These are phyloP conservation scores for Enteromius fasciolatus DNA, from an alignment of 2,797 vertebrate species.

Conservation along the genomic window DNA sequence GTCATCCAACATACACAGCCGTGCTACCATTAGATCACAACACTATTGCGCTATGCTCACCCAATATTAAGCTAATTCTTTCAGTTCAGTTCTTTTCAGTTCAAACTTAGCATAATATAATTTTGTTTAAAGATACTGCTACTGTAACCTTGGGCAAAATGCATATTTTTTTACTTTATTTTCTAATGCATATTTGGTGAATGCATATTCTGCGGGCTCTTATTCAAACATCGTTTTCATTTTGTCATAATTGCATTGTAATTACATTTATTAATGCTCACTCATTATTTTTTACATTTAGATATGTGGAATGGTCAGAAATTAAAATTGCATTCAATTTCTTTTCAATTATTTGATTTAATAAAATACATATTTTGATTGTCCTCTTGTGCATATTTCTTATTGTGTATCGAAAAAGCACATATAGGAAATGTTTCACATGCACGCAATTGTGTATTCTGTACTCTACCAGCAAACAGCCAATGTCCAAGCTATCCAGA, in stretches of 20 bases:
- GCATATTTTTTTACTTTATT: background rate
- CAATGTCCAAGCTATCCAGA: background rate
- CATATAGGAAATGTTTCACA: background rate
- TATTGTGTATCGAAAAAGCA: background rate
- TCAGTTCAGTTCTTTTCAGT: no score
- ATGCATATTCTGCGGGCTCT: background rate
- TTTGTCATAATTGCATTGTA: background rate
- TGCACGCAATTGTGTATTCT: background rate
- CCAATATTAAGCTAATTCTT: background rate
- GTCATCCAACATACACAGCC: background rate
- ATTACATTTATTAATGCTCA: background rate
- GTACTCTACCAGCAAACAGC: background rate
- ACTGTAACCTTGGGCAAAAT: background rate
- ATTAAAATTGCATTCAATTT: background rate
- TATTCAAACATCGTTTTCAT: constrained; percentile 14
- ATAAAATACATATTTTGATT: background rate
- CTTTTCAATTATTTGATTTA: background rate
- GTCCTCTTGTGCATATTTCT: background rate
- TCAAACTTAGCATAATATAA: no score
- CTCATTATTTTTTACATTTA: background rate
- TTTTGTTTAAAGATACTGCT: background rate
- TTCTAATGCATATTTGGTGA: background rate
- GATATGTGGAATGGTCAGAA: background rate
- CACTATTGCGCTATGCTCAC: background rate
- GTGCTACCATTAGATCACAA: background rate